These are phyloP conservation scores for Oryzias celebensis DNA, from an alignment of 2,113 vertebrate species.

Conservation along the genomic window DNA sequence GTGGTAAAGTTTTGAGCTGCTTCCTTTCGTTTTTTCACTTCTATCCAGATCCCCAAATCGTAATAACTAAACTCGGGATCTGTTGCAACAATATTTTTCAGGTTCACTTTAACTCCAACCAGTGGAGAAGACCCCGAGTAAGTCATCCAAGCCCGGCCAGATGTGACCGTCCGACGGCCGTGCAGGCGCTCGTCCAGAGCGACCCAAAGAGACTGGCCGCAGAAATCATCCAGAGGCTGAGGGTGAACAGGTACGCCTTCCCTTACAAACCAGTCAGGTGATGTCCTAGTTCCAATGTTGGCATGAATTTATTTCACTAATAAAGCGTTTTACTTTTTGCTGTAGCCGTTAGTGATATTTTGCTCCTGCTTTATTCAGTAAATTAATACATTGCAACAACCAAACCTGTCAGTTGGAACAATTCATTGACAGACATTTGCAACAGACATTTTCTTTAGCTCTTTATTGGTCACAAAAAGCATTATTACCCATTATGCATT, in stretches of 20 bases:
- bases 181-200: constrained; percentile 11
- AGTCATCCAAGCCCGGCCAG: neutral
- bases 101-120: constrained; percentile 66
- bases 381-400: too few species aligned
- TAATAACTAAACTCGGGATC: neutral
- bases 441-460: too few species aligned
- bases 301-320: too few species aligned
- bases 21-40: neutral
- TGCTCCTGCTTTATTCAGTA: too few species aligned
- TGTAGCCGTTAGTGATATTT: too few species aligned
- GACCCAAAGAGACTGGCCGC: constrained; percentile 59
- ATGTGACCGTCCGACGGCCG: constrained; percentile 2
- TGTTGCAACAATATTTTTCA: constrained; percentile 4
- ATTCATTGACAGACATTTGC: too few species aligned
- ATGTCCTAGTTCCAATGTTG: too few species aligned
- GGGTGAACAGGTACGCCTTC: constrained; percentile 53
- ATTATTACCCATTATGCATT: too few species aligned
- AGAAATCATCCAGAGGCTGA: constrained; percentile 58
- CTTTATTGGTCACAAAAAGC: too few species aligned
- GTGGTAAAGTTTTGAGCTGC: constrained; percentile 48
- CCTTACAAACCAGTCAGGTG: accelerated
- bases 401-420: too few species aligned
- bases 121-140: constrained; percentile 48
- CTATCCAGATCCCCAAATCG: neutral
- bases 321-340: too few species aligned